These are phyloP conservation scores for Apamea crenata DNA, from an alignment of 2,888 invertebrate genomes.

Conservation along the genomic window DNA sequence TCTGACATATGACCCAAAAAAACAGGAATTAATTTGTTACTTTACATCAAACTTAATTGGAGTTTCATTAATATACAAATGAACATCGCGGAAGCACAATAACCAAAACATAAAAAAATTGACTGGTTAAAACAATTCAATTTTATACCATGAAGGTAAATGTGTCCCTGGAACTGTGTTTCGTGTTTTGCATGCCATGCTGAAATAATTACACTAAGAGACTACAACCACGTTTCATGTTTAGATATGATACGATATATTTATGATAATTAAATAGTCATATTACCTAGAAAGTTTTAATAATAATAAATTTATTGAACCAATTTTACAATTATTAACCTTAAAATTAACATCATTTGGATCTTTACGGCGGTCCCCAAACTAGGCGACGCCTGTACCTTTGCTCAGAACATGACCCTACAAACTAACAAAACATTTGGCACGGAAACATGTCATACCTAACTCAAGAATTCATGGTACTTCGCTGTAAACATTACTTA, in stretches of 20 bases:
- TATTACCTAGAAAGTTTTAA: not conserved
- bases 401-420: too few relatives aligned
- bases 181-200: conserved; percentile 11
- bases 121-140: not conserved
- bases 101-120: conserved; percentile 5
- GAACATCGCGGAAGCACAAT: conserved; percentile 31
- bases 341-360: too few relatives aligned
- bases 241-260: not conserved
- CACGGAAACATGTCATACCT: conserved; percentile 1
- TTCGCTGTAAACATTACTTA: conserved; percentile 8
- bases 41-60: conserved; percentile 24
- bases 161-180: conserved; percentile 12
- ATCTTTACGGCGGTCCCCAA: too few relatives aligned
- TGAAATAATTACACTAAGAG: conserved; percentile 10
- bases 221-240: not conserved
- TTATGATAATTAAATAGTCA: conserved; percentile 7
- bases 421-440: not conserved
- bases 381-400: too few relatives aligned
- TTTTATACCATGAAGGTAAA: not conserved
- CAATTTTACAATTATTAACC: too few relatives aligned
- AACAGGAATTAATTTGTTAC: not conserved
- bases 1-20: not conserved
- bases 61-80: conserved; percentile 31
- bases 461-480: not conserved
- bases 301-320: too few relatives aligned